phyloP scores from a whole-genome alignment of 2,797 vertebrate genomes.

The Esox lucius region DNA sequence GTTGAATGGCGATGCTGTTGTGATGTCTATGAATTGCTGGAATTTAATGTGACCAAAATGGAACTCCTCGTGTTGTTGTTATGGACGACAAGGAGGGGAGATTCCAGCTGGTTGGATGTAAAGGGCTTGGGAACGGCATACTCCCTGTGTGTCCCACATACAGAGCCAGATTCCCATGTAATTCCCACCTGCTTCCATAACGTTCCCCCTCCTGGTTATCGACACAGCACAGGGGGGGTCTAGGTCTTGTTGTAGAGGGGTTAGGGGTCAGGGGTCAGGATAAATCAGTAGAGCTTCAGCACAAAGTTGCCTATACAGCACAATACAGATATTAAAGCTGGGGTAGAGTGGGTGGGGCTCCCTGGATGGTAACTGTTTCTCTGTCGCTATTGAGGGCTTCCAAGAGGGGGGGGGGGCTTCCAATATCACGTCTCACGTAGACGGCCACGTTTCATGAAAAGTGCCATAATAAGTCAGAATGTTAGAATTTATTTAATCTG shows the following conservation, averaged over 20 bases:
- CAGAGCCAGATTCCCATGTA: conserved; percentile 17
- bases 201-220: not conserved
- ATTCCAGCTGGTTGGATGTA: not conserved
- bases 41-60: conserved; percentile 74
- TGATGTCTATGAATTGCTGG: conserved; percentile 70
- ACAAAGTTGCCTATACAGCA: not conserved
- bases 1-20: conserved; percentile 78
- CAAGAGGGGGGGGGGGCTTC: too few relatives aligned
- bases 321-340: not conserved
- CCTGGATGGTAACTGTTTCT: too few relatives aligned
- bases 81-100: conserved; percentile 17
- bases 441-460: too few relatives aligned
- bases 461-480: too few relatives aligned
- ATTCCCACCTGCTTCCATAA: not conserved
- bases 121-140: conserved; percentile 6
- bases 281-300: not conserved
- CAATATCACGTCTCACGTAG: too few relatives aligned
- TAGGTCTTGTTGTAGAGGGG: too few relatives aligned
- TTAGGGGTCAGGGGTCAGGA: not conserved
- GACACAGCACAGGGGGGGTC: not conserved
- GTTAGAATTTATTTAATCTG: too few relatives aligned
- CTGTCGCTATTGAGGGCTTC: too few relatives aligned
- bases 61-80: conserved; percentile 51
- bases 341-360: too few relatives aligned
- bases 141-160: conserved; percentile 13